Conservation (phyloP, 2,113 vertebrate species). For the Apus apus region DNA sequence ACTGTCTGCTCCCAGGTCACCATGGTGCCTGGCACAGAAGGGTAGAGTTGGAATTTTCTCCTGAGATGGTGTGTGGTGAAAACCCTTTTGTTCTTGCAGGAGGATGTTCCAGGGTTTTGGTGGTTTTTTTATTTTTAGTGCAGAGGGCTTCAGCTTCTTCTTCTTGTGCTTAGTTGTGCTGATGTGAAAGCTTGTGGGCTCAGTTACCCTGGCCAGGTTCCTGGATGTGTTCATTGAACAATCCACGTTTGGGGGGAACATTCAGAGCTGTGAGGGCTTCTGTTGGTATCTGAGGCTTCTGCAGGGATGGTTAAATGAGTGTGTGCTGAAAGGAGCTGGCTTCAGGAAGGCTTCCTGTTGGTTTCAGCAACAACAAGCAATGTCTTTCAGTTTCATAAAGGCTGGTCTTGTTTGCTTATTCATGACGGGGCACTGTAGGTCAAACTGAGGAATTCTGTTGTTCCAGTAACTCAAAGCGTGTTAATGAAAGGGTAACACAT, state of each 20-base stretch:
- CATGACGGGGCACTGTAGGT: background rate
- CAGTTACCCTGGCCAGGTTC: background rate
- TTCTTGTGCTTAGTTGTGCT: background rate
- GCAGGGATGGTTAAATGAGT: fast-evolving
- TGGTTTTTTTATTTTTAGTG: background rate
- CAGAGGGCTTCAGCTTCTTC: background rate
- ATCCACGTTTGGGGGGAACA: fast-evolving
- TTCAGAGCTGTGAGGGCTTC: background rate
- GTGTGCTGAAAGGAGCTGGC: background rate
- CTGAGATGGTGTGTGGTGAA: fast-evolving
- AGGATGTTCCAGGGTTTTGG: background rate
- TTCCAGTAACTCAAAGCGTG: fast-evolving
- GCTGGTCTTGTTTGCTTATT: background rate
- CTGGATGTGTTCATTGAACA: background rate
- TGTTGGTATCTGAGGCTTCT: background rate
- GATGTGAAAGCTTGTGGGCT: fast-evolving
- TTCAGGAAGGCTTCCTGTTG: background rate
- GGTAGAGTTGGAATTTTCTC: background rate
- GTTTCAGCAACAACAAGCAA: background rate
- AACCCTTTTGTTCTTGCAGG: background rate
- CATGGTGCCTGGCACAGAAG: background rate
- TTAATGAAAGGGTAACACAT: fast-evolving
- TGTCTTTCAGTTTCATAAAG: background rate
- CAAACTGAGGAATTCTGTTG: background rate
- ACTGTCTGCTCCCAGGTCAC: fast-evolving